Percentiles rank a stretch among this genome's conserved stretches.
phyloP scores from a whole-genome alignment of 2,888 invertebrate genomes.

The Anoncus sp. region DNA sequence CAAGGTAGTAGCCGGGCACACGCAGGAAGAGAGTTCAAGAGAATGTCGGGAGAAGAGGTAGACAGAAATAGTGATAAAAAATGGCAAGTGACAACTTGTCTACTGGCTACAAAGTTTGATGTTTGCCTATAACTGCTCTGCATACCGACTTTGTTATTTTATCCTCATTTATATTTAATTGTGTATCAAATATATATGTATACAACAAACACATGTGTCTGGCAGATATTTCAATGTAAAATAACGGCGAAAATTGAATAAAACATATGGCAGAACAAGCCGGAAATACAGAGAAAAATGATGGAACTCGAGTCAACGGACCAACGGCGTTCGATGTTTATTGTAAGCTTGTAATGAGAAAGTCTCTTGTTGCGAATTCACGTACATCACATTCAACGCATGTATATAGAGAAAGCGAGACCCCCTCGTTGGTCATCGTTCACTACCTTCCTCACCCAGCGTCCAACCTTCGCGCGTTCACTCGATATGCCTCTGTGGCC shows the following conservation, averaged over 20 bases:
- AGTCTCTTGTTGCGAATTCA: neutral
- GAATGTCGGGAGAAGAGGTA: slow-evolving; percentile 30
- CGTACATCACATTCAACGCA: neutral
- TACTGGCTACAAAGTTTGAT: slow-evolving; percentile 4
- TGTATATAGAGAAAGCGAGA: slow-evolving; percentile 27
- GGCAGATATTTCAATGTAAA: neutral
- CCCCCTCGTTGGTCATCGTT: slow-evolving; percentile 49
- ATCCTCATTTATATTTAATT: neutral
- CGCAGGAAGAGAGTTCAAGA: slow-evolving; percentile 22
- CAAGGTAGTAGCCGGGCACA: slow-evolving; percentile 15
- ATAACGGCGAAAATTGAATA: too few species aligned
- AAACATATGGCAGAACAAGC: neutral
- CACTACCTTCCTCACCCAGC: slow-evolving; percentile 41
- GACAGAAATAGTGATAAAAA: slow-evolving; percentile 27
- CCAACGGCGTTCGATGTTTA: neutral
- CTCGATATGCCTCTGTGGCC: slow-evolving; percentile 16
- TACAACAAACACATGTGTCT: neutral
- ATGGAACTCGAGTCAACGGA: neutral
- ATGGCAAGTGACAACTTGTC: slow-evolving; percentile 26
- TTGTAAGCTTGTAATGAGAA: neutral
- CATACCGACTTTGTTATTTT: neutral
- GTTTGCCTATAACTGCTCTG: neutral
- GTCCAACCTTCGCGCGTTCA: slow-evolving; percentile 22
- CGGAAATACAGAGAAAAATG: neutral
- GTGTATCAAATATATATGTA: neutral